These are phyloP conservation scores for Paramormyrops kingsleyae DNA, from an alignment of 2,113 vertebrate species.

Conservation along the genomic window DNA sequence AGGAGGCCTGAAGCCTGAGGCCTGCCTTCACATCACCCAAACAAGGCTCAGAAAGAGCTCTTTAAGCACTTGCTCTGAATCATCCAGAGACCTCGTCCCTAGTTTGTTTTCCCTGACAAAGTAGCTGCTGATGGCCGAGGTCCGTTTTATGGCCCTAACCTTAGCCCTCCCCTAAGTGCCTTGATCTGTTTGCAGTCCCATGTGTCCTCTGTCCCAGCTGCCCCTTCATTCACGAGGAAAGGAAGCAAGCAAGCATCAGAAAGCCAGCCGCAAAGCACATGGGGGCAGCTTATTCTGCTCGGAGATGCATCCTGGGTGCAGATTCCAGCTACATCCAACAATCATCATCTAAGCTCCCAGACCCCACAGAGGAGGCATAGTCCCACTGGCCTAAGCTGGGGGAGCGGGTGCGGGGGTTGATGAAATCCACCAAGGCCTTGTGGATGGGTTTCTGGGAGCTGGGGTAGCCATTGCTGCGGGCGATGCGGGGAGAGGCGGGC, in stretches of 20 bases:
- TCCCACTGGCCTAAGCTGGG: slow-evolving; percentile 48
- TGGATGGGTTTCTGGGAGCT: slow-evolving; percentile 46
- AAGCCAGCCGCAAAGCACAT: slow-evolving; percentile 37
- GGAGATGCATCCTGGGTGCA: not conserved
- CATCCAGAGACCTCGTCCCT: slow-evolving; percentile 22
- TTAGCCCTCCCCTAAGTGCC: not conserved
- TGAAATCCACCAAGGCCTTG: slow-evolving; percentile 55
- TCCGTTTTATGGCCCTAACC: not conserved
- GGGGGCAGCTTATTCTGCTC: slow-evolving; percentile 16
- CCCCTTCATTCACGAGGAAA: not conserved
- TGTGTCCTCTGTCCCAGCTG: not conserved
- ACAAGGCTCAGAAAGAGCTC: not conserved
- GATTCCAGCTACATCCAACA: slow-evolving; percentile 59
- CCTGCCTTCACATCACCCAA: not conserved
- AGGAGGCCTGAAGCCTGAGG: not conserved
- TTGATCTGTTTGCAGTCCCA: not conserved
- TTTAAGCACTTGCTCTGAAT: slow-evolving; percentile 31
- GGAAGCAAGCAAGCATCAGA: not conserved
- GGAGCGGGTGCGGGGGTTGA: slow-evolving; percentile 49
- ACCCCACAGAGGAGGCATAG: slow-evolving; percentile 48
- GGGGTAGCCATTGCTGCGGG: slow-evolving; percentile 32
- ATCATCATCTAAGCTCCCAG: slow-evolving; percentile 56
- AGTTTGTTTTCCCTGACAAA: slow-evolving; percentile 1
- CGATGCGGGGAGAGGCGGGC: slow-evolving; percentile 35
- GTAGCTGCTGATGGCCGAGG: not conserved